Base-by-base conservation (phyloP, 2,888 invertebrate species). In the Trissoscelio sp. region DNA sequence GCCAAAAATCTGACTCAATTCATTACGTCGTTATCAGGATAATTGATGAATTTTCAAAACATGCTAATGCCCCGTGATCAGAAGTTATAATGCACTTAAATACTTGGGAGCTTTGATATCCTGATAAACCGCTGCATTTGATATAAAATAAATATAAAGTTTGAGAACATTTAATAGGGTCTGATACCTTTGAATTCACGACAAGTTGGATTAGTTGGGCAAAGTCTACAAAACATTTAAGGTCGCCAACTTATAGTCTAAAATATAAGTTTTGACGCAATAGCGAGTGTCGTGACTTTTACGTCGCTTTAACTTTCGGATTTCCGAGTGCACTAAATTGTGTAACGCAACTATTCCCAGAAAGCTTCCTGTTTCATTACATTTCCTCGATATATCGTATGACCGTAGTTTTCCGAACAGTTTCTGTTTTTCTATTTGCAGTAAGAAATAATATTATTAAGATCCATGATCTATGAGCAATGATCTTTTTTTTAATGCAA, bases 201-300 rank as follows among this genome's bases (percentile, higher is more conserved):
- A 20, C 53, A 53, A 53, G 39, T 53, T 67, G 67, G 51, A 66
- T 51, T 66, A 66, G 51, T n/a, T 42, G 42, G 1, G 42, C 53
- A 24, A 51, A 34, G 67, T 53, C 67, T 39, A 67, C 53, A 67
- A 66, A 67, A 67, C 37, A 53, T 42, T 67, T 53, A 42, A 42
- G 42, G 39, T 28, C 12, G 24, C 4, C 11, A 67, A 53, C 39
- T 67, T 42, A 42, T 42, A n/a, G 37, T 67, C 18, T 53, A 53
- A 67, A 67, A 53, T 53, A 14, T 28, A 67, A 67, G 67, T 67
- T 67, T 67, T 42, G 37, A 67, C 12, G 42, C 37, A 42, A 67
- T 14, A 18, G 53, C 28, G 24, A 67, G 28, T 42, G n/a, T 67
- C 28, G 42, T 42, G 20, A 53, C 53, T 53, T 53, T 53, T 67